Percentiles rank a stretch among this genome's conserved stretches.
Conservation (phyloP, 2,113 vertebrate species). For the Chionis minor region DNA sequence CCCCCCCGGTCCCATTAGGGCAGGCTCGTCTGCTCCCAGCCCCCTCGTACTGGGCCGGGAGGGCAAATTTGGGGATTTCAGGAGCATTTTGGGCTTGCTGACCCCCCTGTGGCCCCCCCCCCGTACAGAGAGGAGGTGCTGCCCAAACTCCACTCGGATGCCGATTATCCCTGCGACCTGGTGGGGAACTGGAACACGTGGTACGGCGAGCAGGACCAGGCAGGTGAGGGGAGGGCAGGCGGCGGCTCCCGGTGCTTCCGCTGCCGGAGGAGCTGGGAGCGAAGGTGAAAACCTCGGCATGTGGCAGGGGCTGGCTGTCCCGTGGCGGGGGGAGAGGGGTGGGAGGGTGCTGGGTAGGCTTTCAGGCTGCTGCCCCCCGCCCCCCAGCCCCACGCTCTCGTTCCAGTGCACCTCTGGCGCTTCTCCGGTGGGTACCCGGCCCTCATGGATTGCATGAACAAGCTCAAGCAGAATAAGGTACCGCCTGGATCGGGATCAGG, state of each 20-base stretch:
- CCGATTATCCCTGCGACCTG: slow-evolving; percentile 89
- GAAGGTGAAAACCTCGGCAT: rapidly evolving
- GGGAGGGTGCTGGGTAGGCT: background rate
- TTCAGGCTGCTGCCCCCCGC: background rate
- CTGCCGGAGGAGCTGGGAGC: too few species aligned
- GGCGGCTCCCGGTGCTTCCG: too few species aligned
- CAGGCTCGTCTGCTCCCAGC: rapidly evolving
- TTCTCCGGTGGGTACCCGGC: slow-evolving; percentile 94
- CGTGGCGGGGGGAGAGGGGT: rapidly evolving
- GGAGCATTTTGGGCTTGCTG: background rate
- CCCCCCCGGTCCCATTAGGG: rapidly evolving
- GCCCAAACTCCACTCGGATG: slow-evolving; percentile 84
- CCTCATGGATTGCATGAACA: slow-evolving; percentile 88
- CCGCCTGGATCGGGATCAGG: rapidly evolving
- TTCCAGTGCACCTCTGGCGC: slow-evolving; percentile 92
- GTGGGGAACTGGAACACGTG: slow-evolving; percentile 98
- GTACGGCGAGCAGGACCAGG: slow-evolving; percentile 97
- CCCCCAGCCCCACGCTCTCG: background rate
- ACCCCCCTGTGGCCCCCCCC: background rate
- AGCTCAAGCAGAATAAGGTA: slow-evolving; percentile 88
- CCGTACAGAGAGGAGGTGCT: slow-evolving; percentile 84
- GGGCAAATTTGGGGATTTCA: background rate
- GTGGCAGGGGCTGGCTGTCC: too few species aligned
- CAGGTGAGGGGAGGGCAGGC: slow-evolving; percentile 76
- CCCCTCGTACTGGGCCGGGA: background rate